phyloP scores from a whole-genome alignment of 1,140 invertebrate genomes.

The Eupeodes corollae region DNA sequence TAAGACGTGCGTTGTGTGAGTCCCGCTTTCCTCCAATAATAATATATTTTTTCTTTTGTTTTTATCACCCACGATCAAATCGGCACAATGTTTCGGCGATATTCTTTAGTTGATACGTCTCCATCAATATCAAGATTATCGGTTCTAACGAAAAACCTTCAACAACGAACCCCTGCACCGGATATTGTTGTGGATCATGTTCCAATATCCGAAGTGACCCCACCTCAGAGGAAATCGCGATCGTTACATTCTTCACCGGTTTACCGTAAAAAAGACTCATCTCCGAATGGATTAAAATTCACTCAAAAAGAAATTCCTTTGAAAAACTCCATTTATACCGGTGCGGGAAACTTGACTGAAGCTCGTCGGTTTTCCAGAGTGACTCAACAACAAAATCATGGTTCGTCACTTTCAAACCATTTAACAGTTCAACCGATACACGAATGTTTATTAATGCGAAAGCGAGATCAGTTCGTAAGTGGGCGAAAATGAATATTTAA shows the following conservation, averaged over 20 bases:
- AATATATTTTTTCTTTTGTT: neutral
- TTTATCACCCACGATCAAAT: too few species aligned
- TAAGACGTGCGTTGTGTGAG: too few species aligned
- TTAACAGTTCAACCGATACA: too few species aligned
- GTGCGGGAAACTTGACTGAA: too few species aligned
- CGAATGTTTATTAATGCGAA: too few species aligned
- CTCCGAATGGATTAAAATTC: neutral
- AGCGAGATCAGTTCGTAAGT: too few species aligned
- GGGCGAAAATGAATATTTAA: too few species aligned
- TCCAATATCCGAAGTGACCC: neutral
- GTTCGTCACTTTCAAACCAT: too few species aligned
- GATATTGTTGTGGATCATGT: neutral
- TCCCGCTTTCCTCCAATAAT: neutral
- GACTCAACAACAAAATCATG: too few species aligned
- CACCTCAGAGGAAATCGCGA: neutral
- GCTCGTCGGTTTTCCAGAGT: too few species aligned
- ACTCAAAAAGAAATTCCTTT: neutral
- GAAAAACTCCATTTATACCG: too few species aligned
- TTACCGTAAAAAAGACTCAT: too few species aligned
- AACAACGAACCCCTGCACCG: neutral
- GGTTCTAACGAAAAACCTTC: neutral
- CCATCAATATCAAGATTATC: neutral
- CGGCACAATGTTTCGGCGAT: constrained; percentile 3
- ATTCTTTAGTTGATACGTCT: constrained; percentile 4
- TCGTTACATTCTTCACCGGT: constrained; percentile 1